Evolutionary conservation across 2,888 invertebrate genomes (phyloP), one percentile per base, ranked within the genome.

Genomic region (Mythimna pallens): DNA sequence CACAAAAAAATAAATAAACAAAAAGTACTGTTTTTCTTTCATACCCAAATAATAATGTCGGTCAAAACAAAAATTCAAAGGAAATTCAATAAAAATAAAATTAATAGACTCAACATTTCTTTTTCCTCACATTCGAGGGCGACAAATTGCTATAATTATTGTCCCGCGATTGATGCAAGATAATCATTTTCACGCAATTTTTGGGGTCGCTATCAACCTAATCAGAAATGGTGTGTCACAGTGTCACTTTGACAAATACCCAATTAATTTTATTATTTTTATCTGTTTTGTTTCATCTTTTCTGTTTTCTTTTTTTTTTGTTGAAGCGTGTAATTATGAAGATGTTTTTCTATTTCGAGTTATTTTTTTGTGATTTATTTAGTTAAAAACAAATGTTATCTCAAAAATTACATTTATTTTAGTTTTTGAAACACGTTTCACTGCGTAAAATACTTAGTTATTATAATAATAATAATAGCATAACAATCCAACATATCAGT

Each of bases 121-220:
- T 75, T 82, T 83, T 84, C 83, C 80, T 73, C 82, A 81, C 82
- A 86, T 87, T 82, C 83, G 86, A 87, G 88, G 89, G 89, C 87
- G 91, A 92, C 92, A 93, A 94, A 94, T 94, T 92, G 93, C 90
- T 87, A 83, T 94, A 94, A 94, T 94, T 93, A 93, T 91, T 91
- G 90, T 88, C 91, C 90, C 87, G 82, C 86, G 83, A 85, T 84
- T 77, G 80, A 80, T 70, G 64, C 55, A 81, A 90, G 93, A 93
- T 92, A 93, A 91, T 90, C 85, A 89, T 91, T 92, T 92, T 87
- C 88, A 90, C 89, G 90, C 89, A 91, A 92, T 92, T 91, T 85
- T 81, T 81, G 84, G 91, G 90, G 91, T 88, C 86, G 86, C 85
- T 90, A 92, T 92, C 92, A 78, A 87, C 87, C 88, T 85, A 91